Base-by-base conservation (phyloP, 2,888 invertebrate species). In the Podabrus alpinus region DNA sequence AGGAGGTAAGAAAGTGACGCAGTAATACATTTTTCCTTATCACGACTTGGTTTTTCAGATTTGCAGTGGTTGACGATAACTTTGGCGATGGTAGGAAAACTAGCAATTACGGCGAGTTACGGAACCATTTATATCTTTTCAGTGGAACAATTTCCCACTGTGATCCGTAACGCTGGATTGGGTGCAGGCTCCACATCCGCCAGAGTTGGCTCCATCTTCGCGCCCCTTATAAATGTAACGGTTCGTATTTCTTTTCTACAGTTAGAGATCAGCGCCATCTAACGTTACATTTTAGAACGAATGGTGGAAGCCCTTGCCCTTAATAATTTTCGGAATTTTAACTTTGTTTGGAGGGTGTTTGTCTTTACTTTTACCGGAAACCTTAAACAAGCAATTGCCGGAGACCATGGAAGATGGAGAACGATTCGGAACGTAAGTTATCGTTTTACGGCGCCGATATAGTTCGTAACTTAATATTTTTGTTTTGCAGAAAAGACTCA, bases 101-200 rank as follows among this genome's bases (percentile, higher is more conserved):
- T 94, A 79, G 90, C 92, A 61, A 93, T 94, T 70, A 93, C 94
- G 1, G 90, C 93, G 1, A 92, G 93, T 19, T 94, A 94, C 81
- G 94, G 93, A 61, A 92, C 93, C 0, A 89, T 94, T 62, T 94
- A 94, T 81, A 90, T 94, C 67, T 92, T 93, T 83, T 92, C 93
- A 0, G 92, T 93, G 1, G 94, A 94, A 86, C 93, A 93, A 84
- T 94, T 93, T 82, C 94, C 94, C 15, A 94, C 94, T 9, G 92
- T 93, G 15, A 92, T 94, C 61, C 86, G 92, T 78, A 92, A 92
- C 81, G 91, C 91, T 59, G 92, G 91, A 24, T 86, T 92, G 61
- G 92, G 92, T 10, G 90, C 91, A 9, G 89, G 91, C 68, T 92
- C 92, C 3, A 91, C 91, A 74, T 90, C 90, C 79, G 92, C 92